A percentile compares a stretch with the other conserved stretches of the same genome.
Evolutionary conservation across 2,797 vertebrate genomes (phyloP).

Genomic region (Thripadectes ignobilis): DNA sequence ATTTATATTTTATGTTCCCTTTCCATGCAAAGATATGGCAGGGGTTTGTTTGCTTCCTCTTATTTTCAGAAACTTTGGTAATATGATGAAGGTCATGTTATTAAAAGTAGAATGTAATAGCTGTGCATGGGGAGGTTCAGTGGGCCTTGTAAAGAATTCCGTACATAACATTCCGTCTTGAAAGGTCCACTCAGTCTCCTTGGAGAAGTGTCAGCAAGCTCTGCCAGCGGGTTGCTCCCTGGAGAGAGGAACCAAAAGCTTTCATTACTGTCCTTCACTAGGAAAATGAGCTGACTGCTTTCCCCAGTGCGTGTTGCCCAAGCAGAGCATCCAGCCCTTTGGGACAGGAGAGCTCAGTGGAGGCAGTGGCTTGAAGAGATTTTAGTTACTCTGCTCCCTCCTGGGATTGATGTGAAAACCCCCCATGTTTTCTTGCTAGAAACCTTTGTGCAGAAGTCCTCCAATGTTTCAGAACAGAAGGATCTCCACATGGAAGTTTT

Average conservation of each 20-base stretch:
- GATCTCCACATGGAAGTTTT: neutral
- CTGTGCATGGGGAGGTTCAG: neutral
- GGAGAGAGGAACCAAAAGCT: neutral
- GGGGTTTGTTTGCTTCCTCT: neutral
- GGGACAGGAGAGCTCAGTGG: neutral
- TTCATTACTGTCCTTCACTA: neutral
- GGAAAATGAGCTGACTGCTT: neutral
- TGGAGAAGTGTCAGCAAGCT: neutral
- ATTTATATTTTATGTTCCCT: neutral
- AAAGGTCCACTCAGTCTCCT: neutral
- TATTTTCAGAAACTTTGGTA: neutral
- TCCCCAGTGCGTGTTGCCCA: neutral
- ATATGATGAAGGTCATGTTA: neutral
- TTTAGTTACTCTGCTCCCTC: neutral
- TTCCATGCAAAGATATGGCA: neutral
- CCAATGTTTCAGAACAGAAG: neutral
- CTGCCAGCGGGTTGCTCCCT: neutral
- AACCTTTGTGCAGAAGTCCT: neutral
- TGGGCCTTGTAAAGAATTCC: neutral
- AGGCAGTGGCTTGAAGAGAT: neutral
- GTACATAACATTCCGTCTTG: neutral
- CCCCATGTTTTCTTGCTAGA: neutral
- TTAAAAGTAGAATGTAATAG: neutral
- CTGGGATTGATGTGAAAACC: neutral
- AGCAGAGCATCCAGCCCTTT: neutral